These are phyloP conservation scores for Morinoia aosen DNA, from an alignment of 2,888 invertebrate species.

Conservation along the genomic window DNA sequence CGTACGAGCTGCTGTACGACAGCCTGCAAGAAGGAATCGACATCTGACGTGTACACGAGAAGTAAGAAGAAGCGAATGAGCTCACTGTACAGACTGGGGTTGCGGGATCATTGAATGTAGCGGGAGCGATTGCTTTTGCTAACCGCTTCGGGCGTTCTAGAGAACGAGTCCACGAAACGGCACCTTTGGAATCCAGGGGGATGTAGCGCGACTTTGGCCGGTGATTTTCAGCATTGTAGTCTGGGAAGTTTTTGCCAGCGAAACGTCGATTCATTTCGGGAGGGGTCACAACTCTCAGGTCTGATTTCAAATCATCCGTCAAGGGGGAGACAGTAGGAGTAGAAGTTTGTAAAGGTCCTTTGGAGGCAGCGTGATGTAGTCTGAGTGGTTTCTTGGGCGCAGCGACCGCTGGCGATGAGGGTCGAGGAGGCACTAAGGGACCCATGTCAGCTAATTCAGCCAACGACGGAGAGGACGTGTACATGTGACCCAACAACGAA, in stretches of 20 bases:
- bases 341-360: constrained; percentile 63
- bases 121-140: constrained; percentile 13
- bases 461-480: constrained; percentile 66
- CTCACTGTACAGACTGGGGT: background rate
- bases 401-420: constrained; percentile 60
- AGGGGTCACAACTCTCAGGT: constrained; percentile 15
- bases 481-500: constrained; percentile 67
- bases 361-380: constrained; percentile 43
- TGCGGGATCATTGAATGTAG: constrained; percentile 7
- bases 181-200: constrained; percentile 63
- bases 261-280: constrained; percentile 35
- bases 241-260: constrained; percentile 41
- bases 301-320: constrained; percentile 42
- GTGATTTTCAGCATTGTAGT: constrained; percentile 63
- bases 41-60: constrained; percentile 25
- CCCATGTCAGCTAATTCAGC: constrained; percentile 62
- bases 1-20: constrained; percentile 28
- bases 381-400: constrained; percentile 64
- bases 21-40: constrained; percentile 5
- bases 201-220: constrained; percentile 65
- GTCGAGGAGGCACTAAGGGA: constrained; percentile 61
- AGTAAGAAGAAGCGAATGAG: constrained; percentile 4
- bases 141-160: constrained; percentile 63
- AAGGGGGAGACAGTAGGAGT: constrained; percentile 63
- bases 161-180: constrained; percentile 63